These are phyloP conservation scores for Burhinus bistriatus DNA, from an alignment of 2,113 vertebrate species.

Conservation along the genomic window DNA sequence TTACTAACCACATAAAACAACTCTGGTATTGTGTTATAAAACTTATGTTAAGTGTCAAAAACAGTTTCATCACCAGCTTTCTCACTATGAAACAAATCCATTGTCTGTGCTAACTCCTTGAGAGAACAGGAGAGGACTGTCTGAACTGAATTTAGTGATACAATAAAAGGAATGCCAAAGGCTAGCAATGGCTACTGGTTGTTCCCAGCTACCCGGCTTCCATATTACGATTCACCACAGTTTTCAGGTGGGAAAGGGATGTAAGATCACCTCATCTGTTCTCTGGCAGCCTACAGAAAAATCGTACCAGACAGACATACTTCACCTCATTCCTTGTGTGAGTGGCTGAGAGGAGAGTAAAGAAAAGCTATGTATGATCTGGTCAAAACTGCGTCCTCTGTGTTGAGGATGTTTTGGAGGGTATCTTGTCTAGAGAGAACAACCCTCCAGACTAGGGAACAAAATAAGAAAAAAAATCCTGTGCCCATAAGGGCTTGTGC, in stretches of 20 bases:
- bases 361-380: rapidly evolving
- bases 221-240: not conserved
- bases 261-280: not conserved
- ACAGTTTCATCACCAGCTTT: not conserved
- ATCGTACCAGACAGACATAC: not conserved
- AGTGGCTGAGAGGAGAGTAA: not conserved
- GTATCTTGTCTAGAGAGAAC: not conserved
- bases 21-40: not conserved
- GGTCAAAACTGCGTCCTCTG: not conserved
- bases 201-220: not conserved
- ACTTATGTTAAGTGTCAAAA: not conserved
- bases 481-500: not conserved
- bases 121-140: not conserved
- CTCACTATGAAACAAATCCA: not conserved
- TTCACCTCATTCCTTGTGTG: not conserved
- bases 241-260: not conserved
- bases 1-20: constrained; percentile 9
- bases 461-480: not conserved
- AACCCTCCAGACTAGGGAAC: not conserved
- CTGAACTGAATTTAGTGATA: not conserved
- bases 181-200: not conserved
- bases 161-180: not conserved
- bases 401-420: not conserved
- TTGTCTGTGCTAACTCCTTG: not conserved
- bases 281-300: not conserved